Base-by-base conservation (phyloP, 37 sponge, comb jelly and placozoan species). In the Halichondria panicea region DNA sequence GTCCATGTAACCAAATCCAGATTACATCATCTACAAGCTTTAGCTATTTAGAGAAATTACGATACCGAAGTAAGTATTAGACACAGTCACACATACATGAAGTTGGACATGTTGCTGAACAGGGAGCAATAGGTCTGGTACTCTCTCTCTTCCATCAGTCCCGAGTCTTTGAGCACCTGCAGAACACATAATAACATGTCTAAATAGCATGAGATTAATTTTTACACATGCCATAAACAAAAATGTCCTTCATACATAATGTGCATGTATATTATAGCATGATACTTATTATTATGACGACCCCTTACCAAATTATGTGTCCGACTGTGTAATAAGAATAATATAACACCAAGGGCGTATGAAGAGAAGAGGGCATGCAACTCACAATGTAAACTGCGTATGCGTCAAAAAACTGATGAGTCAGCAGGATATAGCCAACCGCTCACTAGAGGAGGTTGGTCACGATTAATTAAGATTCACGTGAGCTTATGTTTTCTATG, bases 51-150 rank as follows among this genome's bases (percentile, higher is more conserved):
- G 15, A 48, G 15, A 48, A 48, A 48, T 18, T 25, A 60, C 8
- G 62, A 60, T 43, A 68, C 27, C 24, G 50, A 48, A 18, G 13
- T 48, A 4, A 18, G 56, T 55, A 3, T 27, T 25, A 48, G 60
- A 7, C 19, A 58, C 25, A 22, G 7, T 24, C 63, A 8, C 7
- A 64, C 87, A 71, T 38, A 96, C 97, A 96, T 93, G 74, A 96
- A 96, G 67, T 96, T 96, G 38, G 97, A 96, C 92, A 96, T 88
- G 82, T 96, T 96, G 92, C 94, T 96, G 81, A 96, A 96, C 34
- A 96, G 86, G 0, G 94, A 94, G 6, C 59, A 28, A 62, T 96
- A 96, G 1, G 97, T 96, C 25, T 88, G 66, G 63, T 91, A 93
- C 56, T 96, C 97, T 58, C 97, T 83, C 41, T 87, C 86, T 43